Evolutionary conservation across 2,113 vertebrate species (phyloP).

Genomic region (Zapus hudsonius): DNA sequence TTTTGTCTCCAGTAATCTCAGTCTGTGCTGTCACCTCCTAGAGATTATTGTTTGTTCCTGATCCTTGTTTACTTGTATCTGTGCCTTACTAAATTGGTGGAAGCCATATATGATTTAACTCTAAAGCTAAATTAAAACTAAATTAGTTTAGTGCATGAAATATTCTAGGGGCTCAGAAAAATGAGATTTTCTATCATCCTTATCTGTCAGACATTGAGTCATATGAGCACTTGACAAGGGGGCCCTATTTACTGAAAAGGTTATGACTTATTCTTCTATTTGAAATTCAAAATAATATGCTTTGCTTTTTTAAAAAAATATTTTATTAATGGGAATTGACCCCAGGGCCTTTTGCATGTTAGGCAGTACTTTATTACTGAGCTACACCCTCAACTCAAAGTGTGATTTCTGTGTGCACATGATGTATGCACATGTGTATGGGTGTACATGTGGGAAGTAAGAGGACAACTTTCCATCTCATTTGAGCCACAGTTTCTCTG

Average conservation of each 20-base stretch:
- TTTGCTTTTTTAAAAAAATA: background rate
- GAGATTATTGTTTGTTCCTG: slow-evolving; percentile 9
- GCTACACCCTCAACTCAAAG: background rate
- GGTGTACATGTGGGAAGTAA: too few species aligned
- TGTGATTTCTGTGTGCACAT: background rate
- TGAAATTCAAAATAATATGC: background rate
- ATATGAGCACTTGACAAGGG: background rate
- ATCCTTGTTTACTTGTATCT: background rate
- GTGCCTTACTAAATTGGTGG: background rate
- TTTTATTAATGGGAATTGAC: background rate
- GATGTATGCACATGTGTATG: too few species aligned
- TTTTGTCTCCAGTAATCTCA: background rate
- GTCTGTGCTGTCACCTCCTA: background rate
- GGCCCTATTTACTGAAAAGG: background rate
- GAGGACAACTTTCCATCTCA: too few species aligned
- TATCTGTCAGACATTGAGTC: background rate
- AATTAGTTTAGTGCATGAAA: background rate
- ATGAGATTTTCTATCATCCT: background rate
- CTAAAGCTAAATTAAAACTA: background rate
- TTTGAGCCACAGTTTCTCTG: too few species aligned
- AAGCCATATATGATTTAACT: background rate
- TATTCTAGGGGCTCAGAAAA: background rate
- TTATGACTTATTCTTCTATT: background rate
- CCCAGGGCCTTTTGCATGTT: background rate
- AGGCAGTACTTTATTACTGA: background rate